Base-by-base conservation (phyloP, 2,113 vertebrate species). In the Coptodon bakossiorum region DNA sequence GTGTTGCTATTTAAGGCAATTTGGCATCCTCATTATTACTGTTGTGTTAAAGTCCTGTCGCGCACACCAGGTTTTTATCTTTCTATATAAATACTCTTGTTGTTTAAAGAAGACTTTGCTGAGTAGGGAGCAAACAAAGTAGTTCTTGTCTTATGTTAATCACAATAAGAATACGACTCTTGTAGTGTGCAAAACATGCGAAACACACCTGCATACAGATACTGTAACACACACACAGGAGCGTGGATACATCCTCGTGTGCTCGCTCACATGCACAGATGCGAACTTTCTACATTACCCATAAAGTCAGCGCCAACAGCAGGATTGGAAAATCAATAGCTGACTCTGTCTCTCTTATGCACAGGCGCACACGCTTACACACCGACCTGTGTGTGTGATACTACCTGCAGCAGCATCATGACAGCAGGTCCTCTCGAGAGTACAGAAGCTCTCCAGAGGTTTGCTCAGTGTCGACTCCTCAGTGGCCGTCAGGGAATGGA, bases 361-460 rank as follows among this genome's bases (percentile, higher is more conserved):
- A 10, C 80, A 6, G 12, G 8, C 48, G 19, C 68, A 36, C 85
- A 31, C 53, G 50, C 57, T 68, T 40, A 80, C 81, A 85, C 59
- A 73, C 17, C 54, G 38, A 38, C 24, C 38, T 8, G 6, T 38
- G 10, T 45, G 14, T 14, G 86, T 19, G 19, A n/a, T 63, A 85
- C 90, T 82, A 84, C 85, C 59, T 83, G 76, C 82, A 53, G 76
- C 36, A 29, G 61, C 29, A 40, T 59, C 22, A 29, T 73, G 61
- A 61, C 88, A 80, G 61, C 38, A n/a, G 43, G 14, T 87, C 82
- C 88, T 85, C 88, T 36, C 14, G 83, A 91, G 90, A 89, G 80
- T 24, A 27, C 71, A 84, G 63, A 88, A 50, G n/a, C 78, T 81
- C 91, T 93, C 89, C 80, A 81, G 90, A 89, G 92, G 93, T 82